These are phyloP conservation scores for Tenthredo distinguenda DNA, from an alignment of 2,888 invertebrate genomes.

Conservation along the genomic window DNA sequence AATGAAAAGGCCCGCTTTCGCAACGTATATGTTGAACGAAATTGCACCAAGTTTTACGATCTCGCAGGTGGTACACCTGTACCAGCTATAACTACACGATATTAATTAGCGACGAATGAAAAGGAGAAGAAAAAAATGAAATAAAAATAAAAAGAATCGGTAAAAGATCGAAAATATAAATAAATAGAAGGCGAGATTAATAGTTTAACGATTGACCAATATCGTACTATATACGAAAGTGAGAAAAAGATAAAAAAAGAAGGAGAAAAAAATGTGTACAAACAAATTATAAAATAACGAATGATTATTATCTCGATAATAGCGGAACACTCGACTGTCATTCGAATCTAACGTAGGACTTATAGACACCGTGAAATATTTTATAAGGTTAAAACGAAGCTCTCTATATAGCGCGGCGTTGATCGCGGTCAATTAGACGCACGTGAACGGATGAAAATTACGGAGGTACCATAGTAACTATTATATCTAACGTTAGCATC, in stretches of 20 bases:
- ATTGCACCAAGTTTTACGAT: background rate
- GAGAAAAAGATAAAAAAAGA: background rate
- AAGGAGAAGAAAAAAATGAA: background rate
- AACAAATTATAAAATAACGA: slow-evolving; percentile 8
- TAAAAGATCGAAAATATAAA: background rate
- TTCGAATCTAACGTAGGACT: background rate
- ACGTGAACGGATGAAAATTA: slow-evolving; percentile 51
- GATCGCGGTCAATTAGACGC: slow-evolving; percentile 51
- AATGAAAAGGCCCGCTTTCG: background rate
- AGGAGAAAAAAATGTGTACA: background rate
- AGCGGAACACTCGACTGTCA: slow-evolving; percentile 3
- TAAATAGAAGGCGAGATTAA: background rate
- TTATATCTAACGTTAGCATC: slow-evolving; percentile 40
- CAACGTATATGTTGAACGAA: background rate
- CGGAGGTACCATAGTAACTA: background rate
- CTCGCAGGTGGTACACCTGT: background rate
- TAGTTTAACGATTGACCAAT: background rate
- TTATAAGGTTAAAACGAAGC: background rate
- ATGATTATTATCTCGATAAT: slow-evolving; percentile 1
- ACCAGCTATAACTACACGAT: background rate
- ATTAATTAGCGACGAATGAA: background rate
- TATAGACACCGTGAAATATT: background rate
- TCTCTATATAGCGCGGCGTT: background rate
- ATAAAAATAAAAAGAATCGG: no score
- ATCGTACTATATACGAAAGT: background rate